Evolutionary conservation across 2,888 invertebrate species (phyloP).

Genomic region (Amphipoea oculea): DNA sequence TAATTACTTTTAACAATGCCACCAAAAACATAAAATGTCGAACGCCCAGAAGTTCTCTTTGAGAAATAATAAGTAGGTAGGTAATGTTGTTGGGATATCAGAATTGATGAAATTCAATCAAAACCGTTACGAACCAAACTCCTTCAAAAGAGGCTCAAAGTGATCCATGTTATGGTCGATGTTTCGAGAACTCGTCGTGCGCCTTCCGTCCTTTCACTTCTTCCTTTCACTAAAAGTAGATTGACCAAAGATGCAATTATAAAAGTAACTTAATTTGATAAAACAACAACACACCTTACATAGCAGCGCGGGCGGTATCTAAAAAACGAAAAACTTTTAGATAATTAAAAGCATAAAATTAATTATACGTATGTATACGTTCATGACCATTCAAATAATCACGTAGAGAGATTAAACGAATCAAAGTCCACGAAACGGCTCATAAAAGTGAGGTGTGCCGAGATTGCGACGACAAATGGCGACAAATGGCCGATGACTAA

Average conservation of each 20-base stretch:
- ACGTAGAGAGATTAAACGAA: constrained; percentile 61
- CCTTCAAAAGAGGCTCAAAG: neutral
- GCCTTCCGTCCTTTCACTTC: neutral
- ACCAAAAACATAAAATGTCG: neutral
- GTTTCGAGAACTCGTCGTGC: neutral
- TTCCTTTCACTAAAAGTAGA: neutral
- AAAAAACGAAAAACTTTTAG: constrained; percentile 25
- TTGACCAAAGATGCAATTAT: neutral
- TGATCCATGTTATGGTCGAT: too few species aligned
- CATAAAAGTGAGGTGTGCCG: constrained; percentile 67
- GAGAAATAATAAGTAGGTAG: constrained; percentile 27
- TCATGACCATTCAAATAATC: constrained; percentile 39
- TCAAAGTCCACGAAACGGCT: constrained; percentile 60
- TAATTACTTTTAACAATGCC: constrained; percentile 35
- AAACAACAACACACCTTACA: neutral
- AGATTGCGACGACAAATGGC: constrained; percentile 59
- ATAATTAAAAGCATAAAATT: constrained; percentile 30
- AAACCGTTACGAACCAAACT: neutral
- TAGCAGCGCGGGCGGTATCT: neutral
- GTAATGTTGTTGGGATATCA: constrained; percentile 13
- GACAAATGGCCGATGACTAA: constrained; percentile 66
- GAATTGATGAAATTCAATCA: constrained; percentile 32
- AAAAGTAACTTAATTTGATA: neutral
- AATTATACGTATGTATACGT: constrained; percentile 24
- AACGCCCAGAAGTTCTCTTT: neutral